Evolutionary conservation across 2,113 vertebrate genomes (phyloP), one percentile per base, ranked within the genome.

Genomic region (Nibea coibor): DNA sequence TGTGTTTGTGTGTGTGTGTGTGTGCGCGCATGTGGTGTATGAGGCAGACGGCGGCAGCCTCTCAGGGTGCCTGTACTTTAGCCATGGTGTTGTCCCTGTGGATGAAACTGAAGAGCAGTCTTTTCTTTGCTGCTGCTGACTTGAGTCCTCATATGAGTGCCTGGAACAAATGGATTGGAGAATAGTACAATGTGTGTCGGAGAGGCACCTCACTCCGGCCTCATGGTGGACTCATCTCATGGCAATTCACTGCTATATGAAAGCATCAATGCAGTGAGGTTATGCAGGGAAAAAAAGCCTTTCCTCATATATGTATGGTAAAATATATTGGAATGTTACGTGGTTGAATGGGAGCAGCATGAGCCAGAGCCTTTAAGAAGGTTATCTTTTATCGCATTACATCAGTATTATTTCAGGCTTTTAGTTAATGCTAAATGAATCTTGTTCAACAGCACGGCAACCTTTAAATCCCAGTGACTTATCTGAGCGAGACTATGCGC

Each of bases 111-210:
- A 77, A 85, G 85, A 86, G 71, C 20, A 85, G 26, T 62, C 74
- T 83, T 89, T 88, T 83, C 77, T 86, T 70, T 72, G 67, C 72
- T 35, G 51, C 75, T 68, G 80, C 80, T 63, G 82, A 85, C 80
- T 86, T 50, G 56, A 87, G 67, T 61, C 71, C 71, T 85, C 28
- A 57, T 70, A 71, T 80, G 85, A 85, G 66, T 39, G 63, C 19
- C 82, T 85, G 87, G 85, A 89, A 89, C 90, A 81, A 89, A 91
- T 79, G 78, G 87, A 88, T 90, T 89, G 68, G 64, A 82, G 83
- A 67, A 82, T 19, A 81, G 76, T 70, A 70, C 67, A 76, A 59
- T 75, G 47, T 74, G 63, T 58, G 64, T 35, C 14, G 17, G 65
- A 43, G 73, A 65, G 65, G 62, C 59, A 56, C 70, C 68, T 80